Evolutionary conservation across 2,888 invertebrate species (phyloP).

Genomic region (Eristalis tenax): DNA sequence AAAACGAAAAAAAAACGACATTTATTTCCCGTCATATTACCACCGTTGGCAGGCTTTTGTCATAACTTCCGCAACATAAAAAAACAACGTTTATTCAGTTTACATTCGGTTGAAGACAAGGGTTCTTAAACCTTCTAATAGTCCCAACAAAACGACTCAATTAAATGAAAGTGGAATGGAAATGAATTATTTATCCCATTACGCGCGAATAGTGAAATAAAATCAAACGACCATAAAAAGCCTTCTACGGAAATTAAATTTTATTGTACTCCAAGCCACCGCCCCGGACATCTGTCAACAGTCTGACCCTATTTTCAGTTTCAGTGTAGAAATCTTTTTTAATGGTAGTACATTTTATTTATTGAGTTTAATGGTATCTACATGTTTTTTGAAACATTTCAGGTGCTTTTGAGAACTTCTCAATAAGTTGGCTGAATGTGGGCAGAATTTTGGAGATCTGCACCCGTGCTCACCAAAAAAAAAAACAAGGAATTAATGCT

Average conservation of each 20-base stretch:
- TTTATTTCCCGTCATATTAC: background rate
- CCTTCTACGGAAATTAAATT: background rate
- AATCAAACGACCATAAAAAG: background rate
- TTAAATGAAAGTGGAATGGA: background rate
- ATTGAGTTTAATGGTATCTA: background rate
- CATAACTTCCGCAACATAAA: too few relatives aligned
- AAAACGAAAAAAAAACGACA: background rate
- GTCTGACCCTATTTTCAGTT: background rate
- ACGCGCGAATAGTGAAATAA: background rate
- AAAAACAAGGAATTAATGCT: too few relatives aligned
- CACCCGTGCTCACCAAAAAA: too few relatives aligned
- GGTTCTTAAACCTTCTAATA: background rate
- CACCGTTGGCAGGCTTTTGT: background rate
- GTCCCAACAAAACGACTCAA: background rate
- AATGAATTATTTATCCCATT: constrained; percentile 1
- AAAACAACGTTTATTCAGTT: background rate
- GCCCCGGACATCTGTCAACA: background rate
- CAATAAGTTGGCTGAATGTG: background rate
- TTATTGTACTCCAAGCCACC: background rate
- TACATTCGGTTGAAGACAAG: background rate
- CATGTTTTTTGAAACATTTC: background rate
- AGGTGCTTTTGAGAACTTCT: background rate
- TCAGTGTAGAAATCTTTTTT: background rate
- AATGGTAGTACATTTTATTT: background rate
- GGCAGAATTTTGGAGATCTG: too few relatives aligned